Evolutionary conservation across 1,140 invertebrate species (phyloP), one percentile per base, ranked within the genome.

Genomic region (Drosophila ananassae): DNA sequence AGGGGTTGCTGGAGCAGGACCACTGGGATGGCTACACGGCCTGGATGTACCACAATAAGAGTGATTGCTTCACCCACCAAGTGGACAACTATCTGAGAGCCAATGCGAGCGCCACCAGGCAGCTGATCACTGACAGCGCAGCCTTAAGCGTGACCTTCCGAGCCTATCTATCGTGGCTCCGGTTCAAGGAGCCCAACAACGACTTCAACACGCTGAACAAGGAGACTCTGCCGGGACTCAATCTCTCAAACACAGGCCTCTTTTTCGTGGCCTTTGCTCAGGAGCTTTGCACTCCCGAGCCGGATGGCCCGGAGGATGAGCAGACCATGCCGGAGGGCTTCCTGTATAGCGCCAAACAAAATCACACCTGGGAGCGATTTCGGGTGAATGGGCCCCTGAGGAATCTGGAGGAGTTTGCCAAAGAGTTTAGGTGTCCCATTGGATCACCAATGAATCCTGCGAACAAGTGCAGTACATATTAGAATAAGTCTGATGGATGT

Each of bases 1-100:
- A 99, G 56, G 95, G 98, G 77, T 21, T 79, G 25, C 44, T 69
- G 2, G 90, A 87, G 10, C 62, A 37, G 7, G 67, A 79, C 8
- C 99, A 98, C 97, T 99, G 99, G 99, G 97, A 99, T 77, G 96
- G 98, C 73, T 94, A 95, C 1, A 99, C 98, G 0, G 97, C 97
- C 46, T 94, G 94, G 0, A 95, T 94, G 44, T 99, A 99, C 91
- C 97, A 98, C 84, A 93, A 96, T 37, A 94, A 96, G 61, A 96
- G 97, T 0, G 93, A 97, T 64, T 99, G 99, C 89, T 96, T 99
- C 55, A 94, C 96, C 12, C 94, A 98, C 50, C 98, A 99, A 90
- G 99, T 99, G 85, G 95, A 93, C 71, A 51, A 77, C 12, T 91
- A 91, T 73, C 8, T 90, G 13, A 32, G 32, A 12, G 93, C 92